Base-by-base conservation (phyloP, 2,888 invertebrate species). In the Agrotis ipsilon region DNA sequence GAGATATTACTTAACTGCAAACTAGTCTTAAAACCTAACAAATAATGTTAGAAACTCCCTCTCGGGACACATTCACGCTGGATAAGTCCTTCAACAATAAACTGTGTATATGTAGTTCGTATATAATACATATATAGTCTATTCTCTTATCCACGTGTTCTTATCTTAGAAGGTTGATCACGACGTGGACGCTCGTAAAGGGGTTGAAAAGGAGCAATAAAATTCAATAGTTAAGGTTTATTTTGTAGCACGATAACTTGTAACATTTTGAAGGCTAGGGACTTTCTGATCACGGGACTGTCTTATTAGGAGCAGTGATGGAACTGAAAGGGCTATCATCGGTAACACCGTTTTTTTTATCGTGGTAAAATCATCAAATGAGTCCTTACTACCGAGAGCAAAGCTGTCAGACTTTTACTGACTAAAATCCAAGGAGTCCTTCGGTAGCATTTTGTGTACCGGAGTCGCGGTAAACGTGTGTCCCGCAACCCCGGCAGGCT, bases 121-220 rank as follows among this genome's bases (percentile, higher is more conserved):
- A 39, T 39, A 39, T 32, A 0, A 11, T 39, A 11, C 27, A 61
- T 64, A 60, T 24, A 52, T 18, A 57, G 24, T 57, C n/a, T 78
- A 62, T 64, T 57, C 51, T 51, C 51, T 51, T 79, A 79, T 52
- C 49, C 59, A 60, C 39, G n/a, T 60, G 57, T 49, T 79, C 64
- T 75, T 73, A 75, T 79, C 80, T 73, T 0, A 19, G 75, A 75
- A 75, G 74, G 65, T 71, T 62, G 65, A 65, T 57, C 74, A 75
- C 75, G 75, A 72, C 39, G 39, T 11, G 39, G 39, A 39, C 65
- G 51, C 64, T 43, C 14, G 46, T 72, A 62, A 71, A 78, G 78
- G 74, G 72, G 72, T 75, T 49, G 48, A 57, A 73, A 65, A 61
- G 27, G 61, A 52, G 46, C 51, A 43, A 79, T 75, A 61, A 79